Base-by-base conservation (phyloP, 2,888 invertebrate genomes). In the Eupithecia exiguata region DNA sequence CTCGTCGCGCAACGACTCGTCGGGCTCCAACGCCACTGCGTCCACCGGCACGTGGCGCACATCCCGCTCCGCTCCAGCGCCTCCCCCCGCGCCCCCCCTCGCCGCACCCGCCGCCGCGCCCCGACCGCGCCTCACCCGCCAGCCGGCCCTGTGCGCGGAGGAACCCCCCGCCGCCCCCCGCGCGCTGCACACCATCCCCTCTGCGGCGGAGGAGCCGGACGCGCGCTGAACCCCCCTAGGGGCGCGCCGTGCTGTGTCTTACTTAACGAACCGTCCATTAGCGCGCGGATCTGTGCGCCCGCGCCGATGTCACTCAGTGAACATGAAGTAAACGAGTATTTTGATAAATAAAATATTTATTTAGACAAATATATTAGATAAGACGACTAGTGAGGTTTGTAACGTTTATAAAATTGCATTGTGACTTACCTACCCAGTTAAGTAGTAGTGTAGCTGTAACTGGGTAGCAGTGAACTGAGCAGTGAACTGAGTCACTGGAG, bases 1-100 rank as follows among this genome's bases (percentile, higher is more conserved):
- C 67, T 98, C 97, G 83, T 98, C 98, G 35, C 95, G 98, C 70
- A 98, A 98, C 91, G 98, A 98, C 90, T 98, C 98, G 18, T 98
- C 98, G 0, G 98, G 98, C 2, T 98, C 98, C 9, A 97, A 96
- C 36, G 98, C 98, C 25, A 98, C 98, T 1, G 98, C 98, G 38
- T 97, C 97, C 84, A 98, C 98, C 25, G 97, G 97, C 83, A 98
- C 98, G 72, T 98, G 98, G 96, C 95, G 98, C 77, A 96, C 98
- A 84, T 98, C 98, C 14, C 95, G 98, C 70, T 98, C 98, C 5
- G 98, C 97, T 36, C 97, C 97, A 18, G 79, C 77, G 76, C 58
- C 71, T 67, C 63, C 83, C 91, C 61, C 71, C 66, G 30, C 83
- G 46, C 46, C 18, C 91, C 81, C 66, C 96, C 96, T 96, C 97